These are phyloP conservation scores for Pinna nobilis DNA, from an alignment of 1,140 invertebrate genomes.

Conservation along the genomic window DNA sequence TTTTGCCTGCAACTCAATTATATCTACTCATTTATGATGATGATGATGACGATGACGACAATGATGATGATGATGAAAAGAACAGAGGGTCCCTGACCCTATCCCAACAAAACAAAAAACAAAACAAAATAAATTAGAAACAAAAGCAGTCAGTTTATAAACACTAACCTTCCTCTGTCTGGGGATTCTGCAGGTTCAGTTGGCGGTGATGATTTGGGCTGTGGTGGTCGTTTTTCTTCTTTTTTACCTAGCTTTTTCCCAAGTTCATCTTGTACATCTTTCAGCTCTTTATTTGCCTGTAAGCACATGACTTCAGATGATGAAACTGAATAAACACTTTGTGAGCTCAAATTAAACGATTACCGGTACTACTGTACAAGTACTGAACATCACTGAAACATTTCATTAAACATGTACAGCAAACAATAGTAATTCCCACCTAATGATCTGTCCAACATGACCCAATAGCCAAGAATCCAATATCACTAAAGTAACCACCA, in stretches of 20 bases:
- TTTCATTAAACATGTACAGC: too few species aligned
- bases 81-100: too few species aligned
- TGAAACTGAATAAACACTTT: too few species aligned
- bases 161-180: neutral
- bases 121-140: neutral
- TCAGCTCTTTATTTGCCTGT: slow-evolving; percentile 48
- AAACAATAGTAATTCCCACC: too few species aligned
- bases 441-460: too few species aligned
- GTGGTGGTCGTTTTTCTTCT: slow-evolving; percentile 13
- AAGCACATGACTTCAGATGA: neutral
- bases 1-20: neutral
- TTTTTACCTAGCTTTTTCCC: slow-evolving; percentile 47
- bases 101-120: neutral
- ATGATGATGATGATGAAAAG: neutral
- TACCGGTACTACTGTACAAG: too few species aligned
- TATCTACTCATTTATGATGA: too few species aligned
- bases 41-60: too few species aligned
- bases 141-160: neutral
- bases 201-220: neutral
- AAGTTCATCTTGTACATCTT: slow-evolving; percentile 43
- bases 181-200: neutral
- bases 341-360: too few species aligned
- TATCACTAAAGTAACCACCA: too few species aligned
- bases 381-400: too few species aligned
- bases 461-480: too few species aligned